Evolutionary conservation across 2,797 vertebrate species (phyloP).

Genomic region (Premnoplex brunnescens): DNA sequence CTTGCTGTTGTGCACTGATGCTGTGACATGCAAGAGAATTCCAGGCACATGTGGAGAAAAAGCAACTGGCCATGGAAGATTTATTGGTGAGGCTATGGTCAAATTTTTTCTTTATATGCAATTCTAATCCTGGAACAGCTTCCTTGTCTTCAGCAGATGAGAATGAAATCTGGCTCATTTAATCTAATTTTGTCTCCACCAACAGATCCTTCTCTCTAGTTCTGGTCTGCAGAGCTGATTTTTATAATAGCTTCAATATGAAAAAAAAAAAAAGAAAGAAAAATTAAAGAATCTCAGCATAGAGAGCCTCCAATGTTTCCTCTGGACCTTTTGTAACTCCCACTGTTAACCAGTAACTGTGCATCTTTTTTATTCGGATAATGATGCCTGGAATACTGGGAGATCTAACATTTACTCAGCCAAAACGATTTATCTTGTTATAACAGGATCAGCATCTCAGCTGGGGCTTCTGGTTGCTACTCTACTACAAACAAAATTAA

Average conservation of each 20-base stretch:
- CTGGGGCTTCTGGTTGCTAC: conserved; percentile 29
- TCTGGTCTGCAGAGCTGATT: conserved; percentile 47
- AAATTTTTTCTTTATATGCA: not conserved
- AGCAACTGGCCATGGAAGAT: not conserved
- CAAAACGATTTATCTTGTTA: conserved; percentile 19
- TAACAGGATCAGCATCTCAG: conserved; percentile 49
- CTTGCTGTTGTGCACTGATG: not conserved
- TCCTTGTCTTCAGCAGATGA: conserved; percentile 52
- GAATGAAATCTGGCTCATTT: conserved; percentile 56
- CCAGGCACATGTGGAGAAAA: not conserved
- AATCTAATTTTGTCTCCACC: conserved; percentile 61
- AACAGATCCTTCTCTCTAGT: conserved; percentile 57
- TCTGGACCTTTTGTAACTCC: conserved; percentile 3
- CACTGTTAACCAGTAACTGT: conserved; percentile 3
- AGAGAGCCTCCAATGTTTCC: not conserved
- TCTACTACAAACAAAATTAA: conserved; percentile 37
- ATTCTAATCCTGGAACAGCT: conserved; percentile 21
- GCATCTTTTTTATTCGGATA: not conserved
- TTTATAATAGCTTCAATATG: conserved; percentile 41
- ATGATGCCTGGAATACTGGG: not conserved
- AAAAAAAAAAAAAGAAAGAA: not conserved
- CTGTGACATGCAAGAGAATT: not conserved
- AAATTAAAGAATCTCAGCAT: not conserved
- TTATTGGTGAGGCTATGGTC: not conserved
- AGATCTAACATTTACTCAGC: not conserved